Percentiles rank a stretch among this genome's conserved stretches.
Evolutionary conservation across 2,888 invertebrate genomes (phyloP).

Genomic region (Entomobrya proxima): DNA sequence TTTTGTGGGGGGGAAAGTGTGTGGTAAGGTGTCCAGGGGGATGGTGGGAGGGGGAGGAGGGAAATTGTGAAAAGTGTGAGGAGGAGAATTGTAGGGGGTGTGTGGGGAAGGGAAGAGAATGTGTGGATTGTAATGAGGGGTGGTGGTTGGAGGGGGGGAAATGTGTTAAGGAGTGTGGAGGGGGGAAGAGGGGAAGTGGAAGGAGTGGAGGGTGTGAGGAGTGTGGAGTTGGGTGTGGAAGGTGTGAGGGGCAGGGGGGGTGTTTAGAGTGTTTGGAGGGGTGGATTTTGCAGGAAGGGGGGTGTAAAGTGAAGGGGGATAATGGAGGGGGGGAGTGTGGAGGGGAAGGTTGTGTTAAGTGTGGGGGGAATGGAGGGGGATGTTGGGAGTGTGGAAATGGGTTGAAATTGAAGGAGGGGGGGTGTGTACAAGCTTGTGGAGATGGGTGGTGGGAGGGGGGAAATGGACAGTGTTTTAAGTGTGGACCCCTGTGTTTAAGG

Average conservation of each 20-base stretch:
- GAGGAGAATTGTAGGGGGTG: slow-evolving; percentile 84
- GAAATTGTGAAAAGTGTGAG: slow-evolving; percentile 89
- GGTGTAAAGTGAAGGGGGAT: slow-evolving; percentile 58
- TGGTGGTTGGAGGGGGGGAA: slow-evolving; percentile 64
- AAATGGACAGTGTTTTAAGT: slow-evolving; percentile 71
- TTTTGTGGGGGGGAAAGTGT: slow-evolving; percentile 88
- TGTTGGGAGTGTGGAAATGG: slow-evolving; percentile 71
- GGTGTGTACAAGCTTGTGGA: slow-evolving; percentile 67
- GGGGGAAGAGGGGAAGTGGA: slow-evolving; percentile 67
- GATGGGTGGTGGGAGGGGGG: slow-evolving; percentile 70
- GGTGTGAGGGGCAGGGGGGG: slow-evolving; percentile 82
- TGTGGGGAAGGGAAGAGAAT: slow-evolving; percentile 77
- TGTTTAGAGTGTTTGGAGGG: too few species aligned
- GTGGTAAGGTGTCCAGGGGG: slow-evolving; percentile 88
- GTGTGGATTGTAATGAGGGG: slow-evolving; percentile 68
- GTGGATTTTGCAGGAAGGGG: too few species aligned
- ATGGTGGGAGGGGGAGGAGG: slow-evolving; percentile 91
- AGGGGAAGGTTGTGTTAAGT: slow-evolving; percentile 68
- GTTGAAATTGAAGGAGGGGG: slow-evolving; percentile 62
- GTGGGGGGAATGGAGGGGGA: slow-evolving; percentile 55
- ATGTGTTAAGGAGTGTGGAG: slow-evolving; percentile 68
- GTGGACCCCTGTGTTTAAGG: slow-evolving; percentile 71
- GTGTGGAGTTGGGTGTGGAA: slow-evolving; percentile 72
- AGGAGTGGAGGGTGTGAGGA: slow-evolving; percentile 70
- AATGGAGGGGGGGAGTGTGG: slow-evolving; percentile 71